Conservation (phyloP, 2,797 vertebrate species). For the Otus scops region DNA sequence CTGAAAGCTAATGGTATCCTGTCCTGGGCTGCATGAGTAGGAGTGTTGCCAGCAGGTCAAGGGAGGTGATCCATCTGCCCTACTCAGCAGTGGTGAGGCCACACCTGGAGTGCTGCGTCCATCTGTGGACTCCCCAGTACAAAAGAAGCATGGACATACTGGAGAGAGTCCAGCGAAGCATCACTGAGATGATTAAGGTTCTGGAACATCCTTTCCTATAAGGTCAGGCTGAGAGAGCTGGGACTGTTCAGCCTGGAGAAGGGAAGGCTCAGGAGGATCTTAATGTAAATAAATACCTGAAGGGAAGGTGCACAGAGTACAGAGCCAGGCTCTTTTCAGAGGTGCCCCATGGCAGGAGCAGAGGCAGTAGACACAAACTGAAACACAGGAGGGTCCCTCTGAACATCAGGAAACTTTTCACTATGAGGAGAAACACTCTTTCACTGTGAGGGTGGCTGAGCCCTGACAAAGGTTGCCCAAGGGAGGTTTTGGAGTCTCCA, state of each 20-base stretch:
- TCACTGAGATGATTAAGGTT: neutral
- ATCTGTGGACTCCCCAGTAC: neutral
- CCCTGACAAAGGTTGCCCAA: neutral
- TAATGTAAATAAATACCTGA: neutral
- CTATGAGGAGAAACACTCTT: neutral
- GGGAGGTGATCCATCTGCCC: neutral
- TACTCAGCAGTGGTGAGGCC: neutral
- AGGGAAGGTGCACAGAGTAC: neutral
- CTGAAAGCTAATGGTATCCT: neutral
- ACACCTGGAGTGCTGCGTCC: neutral
- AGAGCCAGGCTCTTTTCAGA: neutral
- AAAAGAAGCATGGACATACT: neutral
- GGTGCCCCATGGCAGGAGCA: neutral
- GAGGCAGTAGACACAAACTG: neutral
- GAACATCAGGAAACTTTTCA: neutral
- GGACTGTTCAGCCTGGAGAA: neutral
- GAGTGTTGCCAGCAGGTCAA: neutral
- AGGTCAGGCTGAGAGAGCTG: neutral
- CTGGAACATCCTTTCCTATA: neutral
- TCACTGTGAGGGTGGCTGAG: neutral
- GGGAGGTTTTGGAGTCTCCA: neutral
- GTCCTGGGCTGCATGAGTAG: neutral
- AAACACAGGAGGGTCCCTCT: neutral
- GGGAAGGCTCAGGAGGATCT: neutral
- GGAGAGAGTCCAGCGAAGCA: neutral